Percentiles rank a stretch among this genome's conserved stretches.
Conservation (phyloP, 2,888 invertebrate genomes). For the Yponomeuta sedellus region DNA sequence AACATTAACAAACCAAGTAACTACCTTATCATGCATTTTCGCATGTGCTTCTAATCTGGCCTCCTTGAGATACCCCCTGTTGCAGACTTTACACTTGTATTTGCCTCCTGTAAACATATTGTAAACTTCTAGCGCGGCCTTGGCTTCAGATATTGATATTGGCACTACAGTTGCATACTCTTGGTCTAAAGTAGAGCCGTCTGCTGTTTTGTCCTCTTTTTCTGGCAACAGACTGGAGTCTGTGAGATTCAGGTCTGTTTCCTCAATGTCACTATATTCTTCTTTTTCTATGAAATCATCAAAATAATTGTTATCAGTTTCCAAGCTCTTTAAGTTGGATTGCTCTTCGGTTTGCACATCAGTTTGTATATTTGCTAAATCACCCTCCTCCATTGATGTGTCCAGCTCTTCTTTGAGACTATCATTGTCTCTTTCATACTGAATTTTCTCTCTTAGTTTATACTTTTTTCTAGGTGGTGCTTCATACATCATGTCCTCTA, state of each 20-base stretch:
- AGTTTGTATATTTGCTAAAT: neutral
- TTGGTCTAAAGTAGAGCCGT: slow-evolving; percentile 48
- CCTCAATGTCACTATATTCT: slow-evolving; percentile 23
- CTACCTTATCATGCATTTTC: slow-evolving; percentile 59
- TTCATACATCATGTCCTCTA: slow-evolving; percentile 36
- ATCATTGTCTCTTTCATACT: slow-evolving; percentile 20
- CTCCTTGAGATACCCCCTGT: slow-evolving; percentile 44
- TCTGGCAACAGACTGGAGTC: slow-evolving; percentile 13
- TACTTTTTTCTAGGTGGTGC: slow-evolving; percentile 21
- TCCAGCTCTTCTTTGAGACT: slow-evolving; percentile 25
- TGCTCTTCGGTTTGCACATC: slow-evolving; percentile 2
- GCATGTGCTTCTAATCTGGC: slow-evolving; percentile 43
- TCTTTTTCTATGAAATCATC: slow-evolving; percentile 20
- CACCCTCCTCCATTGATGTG: neutral
- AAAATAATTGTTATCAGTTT: slow-evolving; percentile 29
- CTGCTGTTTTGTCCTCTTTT: slow-evolving; percentile 31
- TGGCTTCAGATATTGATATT: slow-evolving; percentile 51
- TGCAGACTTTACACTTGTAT: slow-evolving; percentile 44
- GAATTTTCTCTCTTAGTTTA: slow-evolving; percentile 12
- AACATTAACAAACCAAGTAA: no score
- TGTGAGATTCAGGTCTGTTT: slow-evolving; percentile 18
- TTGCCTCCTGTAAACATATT: slow-evolving; percentile 47
- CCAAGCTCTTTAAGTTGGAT: neutral
- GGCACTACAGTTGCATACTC: slow-evolving; percentile 58
- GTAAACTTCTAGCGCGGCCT: slow-evolving; percentile 51